These are phyloP conservation scores for Idaea aversata DNA, from an alignment of 2,888 invertebrate species.

Conservation along the genomic window DNA sequence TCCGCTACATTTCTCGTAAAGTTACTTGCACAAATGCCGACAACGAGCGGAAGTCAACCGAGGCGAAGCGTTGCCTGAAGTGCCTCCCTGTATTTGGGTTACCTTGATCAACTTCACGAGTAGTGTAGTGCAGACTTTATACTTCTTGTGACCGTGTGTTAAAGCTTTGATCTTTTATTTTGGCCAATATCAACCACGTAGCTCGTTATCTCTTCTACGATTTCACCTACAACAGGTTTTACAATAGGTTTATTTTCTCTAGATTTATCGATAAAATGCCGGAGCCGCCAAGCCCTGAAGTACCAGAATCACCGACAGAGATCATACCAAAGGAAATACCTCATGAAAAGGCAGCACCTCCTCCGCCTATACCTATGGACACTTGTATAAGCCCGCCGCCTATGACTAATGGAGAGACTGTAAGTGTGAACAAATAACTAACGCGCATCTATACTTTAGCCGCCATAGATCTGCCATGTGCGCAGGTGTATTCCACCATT, in stretches of 20 bases:
- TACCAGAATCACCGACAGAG: conserved; percentile 53
- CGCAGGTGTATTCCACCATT: too few relatives aligned
- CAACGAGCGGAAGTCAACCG: too few relatives aligned
- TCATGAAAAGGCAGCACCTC: conserved; percentile 40
- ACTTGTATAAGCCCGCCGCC: conserved; percentile 70
- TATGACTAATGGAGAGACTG: conserved; percentile 63
- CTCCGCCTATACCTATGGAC: conserved; percentile 61
- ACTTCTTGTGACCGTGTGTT: too few relatives aligned
- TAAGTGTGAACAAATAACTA: conserved; percentile 36
- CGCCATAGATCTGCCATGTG: too few relatives aligned
- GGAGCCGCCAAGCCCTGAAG: conserved; percentile 45
- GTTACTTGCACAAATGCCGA: too few relatives aligned
- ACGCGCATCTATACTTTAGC: too few relatives aligned
- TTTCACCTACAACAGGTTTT: background rate
- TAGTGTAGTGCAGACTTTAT: too few relatives aligned
- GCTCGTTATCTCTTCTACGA: background rate
- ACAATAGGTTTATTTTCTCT: conserved; percentile 6
- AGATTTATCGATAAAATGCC: conserved; percentile 42
- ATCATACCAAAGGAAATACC: conserved; percentile 26
- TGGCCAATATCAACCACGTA: background rate
- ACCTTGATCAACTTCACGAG: too few relatives aligned
- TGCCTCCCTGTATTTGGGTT: too few relatives aligned
- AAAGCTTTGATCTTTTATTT: too few relatives aligned
- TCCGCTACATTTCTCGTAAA: too few relatives aligned
- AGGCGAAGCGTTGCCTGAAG: too few relatives aligned